Evolutionary conservation across 2,113 vertebrate genomes (phyloP).

Genomic region (Amphilophus citrinellus): DNA sequence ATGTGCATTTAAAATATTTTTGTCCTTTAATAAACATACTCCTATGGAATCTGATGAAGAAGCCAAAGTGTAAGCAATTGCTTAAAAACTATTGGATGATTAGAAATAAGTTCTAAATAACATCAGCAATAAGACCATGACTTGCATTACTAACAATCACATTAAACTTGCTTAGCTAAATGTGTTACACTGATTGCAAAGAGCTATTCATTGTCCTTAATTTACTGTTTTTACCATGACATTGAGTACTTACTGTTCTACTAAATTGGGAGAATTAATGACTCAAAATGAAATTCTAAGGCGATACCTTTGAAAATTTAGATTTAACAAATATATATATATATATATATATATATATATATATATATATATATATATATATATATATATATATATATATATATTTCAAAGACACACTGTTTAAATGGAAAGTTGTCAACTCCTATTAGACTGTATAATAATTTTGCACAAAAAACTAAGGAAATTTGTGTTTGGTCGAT

Average conservation of each 20-base stretch:
- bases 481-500: too few species aligned
- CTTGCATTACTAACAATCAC: background rate
- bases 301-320: background rate
- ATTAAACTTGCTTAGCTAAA: background rate
- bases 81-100: background rate
- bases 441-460: background rate
- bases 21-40: background rate
- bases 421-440: background rate
- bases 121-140: background rate
- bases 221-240: background rate
- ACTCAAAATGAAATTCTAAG: background rate
- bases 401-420: background rate
- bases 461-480: too few species aligned
- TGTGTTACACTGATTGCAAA: background rate
- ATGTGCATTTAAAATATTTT: conserved; percentile 13
- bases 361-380: too few species aligned
- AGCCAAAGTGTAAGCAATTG: background rate
- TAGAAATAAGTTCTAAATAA: conserved; percentile 2
- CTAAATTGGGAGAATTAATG: background rate
- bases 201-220: background rate
- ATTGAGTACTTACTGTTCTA: background rate
- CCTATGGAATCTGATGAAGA: background rate
- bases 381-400: too few species aligned
- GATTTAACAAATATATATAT: background rate
- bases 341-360: too few species aligned